phyloP scores from a whole-genome alignment of 2,797 vertebrate species.

The Miichthys miiuy region DNA sequence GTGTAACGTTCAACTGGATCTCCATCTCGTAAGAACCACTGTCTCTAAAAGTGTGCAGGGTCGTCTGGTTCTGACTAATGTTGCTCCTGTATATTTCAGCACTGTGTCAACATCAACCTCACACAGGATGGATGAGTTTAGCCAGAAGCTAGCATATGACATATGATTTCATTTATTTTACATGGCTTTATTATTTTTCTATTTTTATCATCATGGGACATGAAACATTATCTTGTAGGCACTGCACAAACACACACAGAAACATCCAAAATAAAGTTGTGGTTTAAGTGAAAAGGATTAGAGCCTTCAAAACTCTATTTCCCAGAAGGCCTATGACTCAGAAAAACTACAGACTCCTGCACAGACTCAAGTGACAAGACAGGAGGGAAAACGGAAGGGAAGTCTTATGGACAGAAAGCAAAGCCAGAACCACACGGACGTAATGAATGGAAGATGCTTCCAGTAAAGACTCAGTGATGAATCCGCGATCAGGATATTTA shows the following conservation, averaged over 20 bases:
- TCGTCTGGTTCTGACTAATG: constrained; percentile 23
- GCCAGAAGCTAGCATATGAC: constrained; percentile 36
- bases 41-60: constrained; percentile 12
- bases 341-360: constrained; percentile 37
- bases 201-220: constrained; percentile 17
- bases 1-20: not conserved
- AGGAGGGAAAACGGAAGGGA: constrained; percentile 21
- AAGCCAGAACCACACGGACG: constrained; percentile 34
- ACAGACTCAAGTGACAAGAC: constrained; percentile 58
- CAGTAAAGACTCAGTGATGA: constrained; percentile 35
- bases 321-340: constrained; percentile 61
- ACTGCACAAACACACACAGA: constrained; percentile 23
- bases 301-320: constrained; percentile 54
- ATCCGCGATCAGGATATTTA: constrained; percentile 25
- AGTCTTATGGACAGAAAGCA: constrained; percentile 40
- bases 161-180: constrained; percentile 45
- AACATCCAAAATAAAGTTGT: constrained; percentile 38
- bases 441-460: constrained; percentile 51
- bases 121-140: constrained; percentile 38
- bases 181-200: constrained; percentile 45
- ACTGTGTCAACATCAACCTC: constrained; percentile 20
- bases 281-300: constrained; percentile 48
- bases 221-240: constrained; percentile 39
- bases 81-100: constrained; percentile 35
- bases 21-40: not conserved